A percentile compares a stretch with the other conserved stretches of the same genome.
Evolutionary conservation across 2,888 invertebrate genomes (phyloP).

Genomic region (Plemyria rubiginata): DNA sequence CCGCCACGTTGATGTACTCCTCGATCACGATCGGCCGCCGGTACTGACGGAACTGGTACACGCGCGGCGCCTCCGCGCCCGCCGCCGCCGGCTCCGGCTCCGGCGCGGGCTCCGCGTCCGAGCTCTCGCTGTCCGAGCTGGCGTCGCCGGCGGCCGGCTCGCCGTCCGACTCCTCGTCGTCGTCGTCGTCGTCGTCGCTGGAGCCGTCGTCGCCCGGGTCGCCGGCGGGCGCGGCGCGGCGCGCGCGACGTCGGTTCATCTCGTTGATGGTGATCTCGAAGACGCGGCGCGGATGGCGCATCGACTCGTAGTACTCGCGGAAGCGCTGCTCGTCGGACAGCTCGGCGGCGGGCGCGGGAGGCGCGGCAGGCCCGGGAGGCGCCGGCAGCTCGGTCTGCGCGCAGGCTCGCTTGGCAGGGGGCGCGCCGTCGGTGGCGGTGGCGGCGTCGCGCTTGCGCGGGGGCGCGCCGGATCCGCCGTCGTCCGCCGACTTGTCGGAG

Average conservation of each 20-base stretch:
- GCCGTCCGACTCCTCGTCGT: neutral
- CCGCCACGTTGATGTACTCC: conserved; percentile 4
- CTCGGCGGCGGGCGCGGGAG: neutral
- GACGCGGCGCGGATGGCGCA: neutral
- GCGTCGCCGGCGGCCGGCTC: neutral
- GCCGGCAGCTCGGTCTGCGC: neutral
- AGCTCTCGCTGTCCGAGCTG: neutral
- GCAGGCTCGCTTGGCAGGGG: neutral
- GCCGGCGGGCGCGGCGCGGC: neutral
- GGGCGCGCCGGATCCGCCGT: neutral
- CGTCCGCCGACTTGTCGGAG: neutral
- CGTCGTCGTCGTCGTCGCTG: neutral
- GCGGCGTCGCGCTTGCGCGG: neutral
- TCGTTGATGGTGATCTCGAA: conserved; percentile 1
- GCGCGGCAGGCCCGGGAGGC: neutral
- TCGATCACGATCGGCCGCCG: conserved; percentile 11
- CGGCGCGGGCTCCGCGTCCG: neutral
- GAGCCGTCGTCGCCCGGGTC: too few species aligned
- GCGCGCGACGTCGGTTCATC: neutral
- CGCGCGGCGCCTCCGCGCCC: neutral
- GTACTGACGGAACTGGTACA: conserved; percentile 13
- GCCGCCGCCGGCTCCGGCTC: too few species aligned
- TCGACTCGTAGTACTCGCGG: neutral
- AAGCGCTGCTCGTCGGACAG: neutral
- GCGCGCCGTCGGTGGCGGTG: neutral